These are phyloP conservation scores for Poecile atricapillus DNA, from an alignment of 2,113 vertebrate genomes.

Conservation along the genomic window DNA sequence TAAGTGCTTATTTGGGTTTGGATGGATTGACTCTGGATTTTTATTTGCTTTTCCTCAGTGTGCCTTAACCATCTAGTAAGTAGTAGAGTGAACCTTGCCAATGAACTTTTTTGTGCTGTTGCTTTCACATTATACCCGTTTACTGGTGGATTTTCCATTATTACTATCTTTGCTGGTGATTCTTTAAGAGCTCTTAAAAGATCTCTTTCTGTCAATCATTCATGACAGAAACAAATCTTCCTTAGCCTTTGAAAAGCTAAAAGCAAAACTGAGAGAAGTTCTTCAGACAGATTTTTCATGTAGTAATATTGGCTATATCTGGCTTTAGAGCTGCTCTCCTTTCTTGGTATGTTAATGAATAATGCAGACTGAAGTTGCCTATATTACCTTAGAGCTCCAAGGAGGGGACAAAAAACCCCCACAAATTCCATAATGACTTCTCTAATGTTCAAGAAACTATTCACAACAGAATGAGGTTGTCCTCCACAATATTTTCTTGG, in stretches of 20 bases:
- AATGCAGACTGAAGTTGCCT: background rate
- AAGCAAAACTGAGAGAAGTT: background rate
- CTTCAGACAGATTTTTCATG: background rate
- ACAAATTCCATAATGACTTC: background rate
- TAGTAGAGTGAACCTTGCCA: background rate
- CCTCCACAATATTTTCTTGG: background rate
- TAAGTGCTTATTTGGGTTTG: background rate
- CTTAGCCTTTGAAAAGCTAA: background rate
- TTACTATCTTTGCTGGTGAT: background rate
- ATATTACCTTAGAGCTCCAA: background rate
- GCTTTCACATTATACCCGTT: background rate
- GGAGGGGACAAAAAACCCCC: too few relatives aligned
- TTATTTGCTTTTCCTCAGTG: background rate
- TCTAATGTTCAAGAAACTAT: background rate
- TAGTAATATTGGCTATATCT: background rate
- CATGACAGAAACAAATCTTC: background rate
- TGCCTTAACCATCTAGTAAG: too few relatives aligned
- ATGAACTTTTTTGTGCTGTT: background rate
- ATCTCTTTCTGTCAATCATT: too few relatives aligned
- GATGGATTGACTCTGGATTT: background rate
- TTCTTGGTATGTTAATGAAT: background rate
- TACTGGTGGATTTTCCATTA: too few relatives aligned
- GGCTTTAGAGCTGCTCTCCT: background rate
- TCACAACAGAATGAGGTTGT: background rate
- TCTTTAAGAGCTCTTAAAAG: background rate